phyloP scores from a whole-genome alignment of 1,140 invertebrate genomes.

The Glossosoma conforme region DNA sequence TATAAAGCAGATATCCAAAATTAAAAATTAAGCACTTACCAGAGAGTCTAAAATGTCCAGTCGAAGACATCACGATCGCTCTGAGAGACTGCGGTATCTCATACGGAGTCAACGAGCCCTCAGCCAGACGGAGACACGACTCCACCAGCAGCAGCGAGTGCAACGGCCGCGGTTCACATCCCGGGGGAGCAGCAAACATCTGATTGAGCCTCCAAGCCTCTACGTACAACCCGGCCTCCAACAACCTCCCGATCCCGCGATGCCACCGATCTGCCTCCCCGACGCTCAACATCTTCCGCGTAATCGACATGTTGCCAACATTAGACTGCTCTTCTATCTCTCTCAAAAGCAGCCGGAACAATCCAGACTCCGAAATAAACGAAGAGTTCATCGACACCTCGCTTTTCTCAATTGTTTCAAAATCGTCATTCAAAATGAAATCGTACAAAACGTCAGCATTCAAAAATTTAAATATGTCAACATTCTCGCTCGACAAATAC shows the following conservation, averaged over 20 bases:
- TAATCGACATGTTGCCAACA: constrained; percentile 30
- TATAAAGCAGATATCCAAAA: no score
- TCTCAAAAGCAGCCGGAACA: constrained; percentile 37
- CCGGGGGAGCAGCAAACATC: constrained; percentile 34
- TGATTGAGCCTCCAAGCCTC: constrained; percentile 39
- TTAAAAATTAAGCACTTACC: not conserved
- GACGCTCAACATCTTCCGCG: constrained; percentile 19
- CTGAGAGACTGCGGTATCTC: constrained; percentile 35
- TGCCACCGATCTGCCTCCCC: constrained; percentile 27
- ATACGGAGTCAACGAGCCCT: constrained; percentile 37
- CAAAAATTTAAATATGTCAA: constrained; percentile 36
- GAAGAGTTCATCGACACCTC: no score
- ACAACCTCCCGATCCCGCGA: constrained; percentile 29
- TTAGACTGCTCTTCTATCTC: constrained; percentile 47
- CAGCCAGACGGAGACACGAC: constrained; percentile 39
- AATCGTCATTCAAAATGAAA: constrained; percentile 18
- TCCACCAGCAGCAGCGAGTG: constrained; percentile 37
- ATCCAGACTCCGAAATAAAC: no score
- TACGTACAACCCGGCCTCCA: constrained; percentile 31
- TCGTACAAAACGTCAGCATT: constrained; percentile 37
- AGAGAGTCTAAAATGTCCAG: constrained; percentile 6
- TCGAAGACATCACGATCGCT: constrained; percentile 4
- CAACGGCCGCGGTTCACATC: constrained; percentile 25
- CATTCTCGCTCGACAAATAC: constrained; percentile 40
- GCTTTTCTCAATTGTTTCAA: no score